These are phyloP conservation scores for Uloborus diversus DNA, from an alignment of 1,140 invertebrate species.

Conservation along the genomic window DNA sequence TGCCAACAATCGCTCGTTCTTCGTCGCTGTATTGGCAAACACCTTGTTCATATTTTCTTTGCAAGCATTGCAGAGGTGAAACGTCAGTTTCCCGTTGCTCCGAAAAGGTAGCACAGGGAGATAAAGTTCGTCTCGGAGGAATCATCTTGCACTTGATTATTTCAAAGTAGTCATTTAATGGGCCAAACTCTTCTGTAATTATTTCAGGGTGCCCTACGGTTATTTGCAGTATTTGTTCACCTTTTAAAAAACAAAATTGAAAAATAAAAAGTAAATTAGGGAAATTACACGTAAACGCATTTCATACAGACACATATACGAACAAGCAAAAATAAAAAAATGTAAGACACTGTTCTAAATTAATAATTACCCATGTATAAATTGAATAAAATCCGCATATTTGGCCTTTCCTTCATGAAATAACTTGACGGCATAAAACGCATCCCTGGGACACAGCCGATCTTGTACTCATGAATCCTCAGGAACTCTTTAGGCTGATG, in stretches of 20 bases:
- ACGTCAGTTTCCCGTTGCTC: constrained; percentile 46
- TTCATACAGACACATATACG: too few species aligned
- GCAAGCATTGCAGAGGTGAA: constrained; percentile 59
- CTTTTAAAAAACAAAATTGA: neutral
- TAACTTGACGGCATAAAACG: constrained; percentile 6
- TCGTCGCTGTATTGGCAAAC: constrained; percentile 60
- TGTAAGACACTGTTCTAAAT: neutral
- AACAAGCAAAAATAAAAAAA: too few species aligned
- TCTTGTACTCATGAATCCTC: neutral
- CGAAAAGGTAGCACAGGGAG: neutral
- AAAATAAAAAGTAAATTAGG: neutral
- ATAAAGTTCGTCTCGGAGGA: neutral
- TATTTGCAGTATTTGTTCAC: constrained; percentile 44
- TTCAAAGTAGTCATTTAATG: neutral
- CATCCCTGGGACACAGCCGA: neutral
- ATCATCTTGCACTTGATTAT: neutral
- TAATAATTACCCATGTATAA: neutral
- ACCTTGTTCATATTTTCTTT: constrained; percentile 10
- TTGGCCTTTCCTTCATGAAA: neutral
- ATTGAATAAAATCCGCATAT: constrained; percentile 19
- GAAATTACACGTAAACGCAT: too few species aligned
- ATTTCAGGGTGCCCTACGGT: constrained; percentile 54
- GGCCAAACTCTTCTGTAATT: neutral
- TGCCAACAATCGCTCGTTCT: constrained; percentile 61
- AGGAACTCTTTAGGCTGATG: neutral